Base-by-base conservation (phyloP, 2,113 vertebrate species). In the Formicarius rufipectus region DNA sequence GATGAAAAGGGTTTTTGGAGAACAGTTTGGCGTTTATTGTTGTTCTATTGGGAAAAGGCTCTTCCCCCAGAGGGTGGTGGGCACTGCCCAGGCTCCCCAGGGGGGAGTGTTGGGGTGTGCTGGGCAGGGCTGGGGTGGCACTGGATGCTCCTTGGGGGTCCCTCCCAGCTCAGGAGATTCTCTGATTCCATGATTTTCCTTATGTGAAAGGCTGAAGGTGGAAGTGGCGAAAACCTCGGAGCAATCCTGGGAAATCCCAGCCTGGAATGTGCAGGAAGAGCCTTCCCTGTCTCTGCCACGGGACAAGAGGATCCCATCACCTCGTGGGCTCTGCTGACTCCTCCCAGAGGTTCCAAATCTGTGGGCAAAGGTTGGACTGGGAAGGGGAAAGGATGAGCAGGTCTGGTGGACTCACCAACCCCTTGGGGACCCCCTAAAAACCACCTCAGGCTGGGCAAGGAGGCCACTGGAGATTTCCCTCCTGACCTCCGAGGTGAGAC, bases 291-390 rank as follows among this genome's bases (percentile, higher is more conserved):
- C 55, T 58, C 64, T 83, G n/a, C 31, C 20, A 53, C 0, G 1
- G 49, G 18, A 73, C 0, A 0, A 14, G n/a, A 42, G 4, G 3
- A 56, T 31, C 44, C 23, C 1, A 3, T 14, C 33, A 19, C 30
- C 7, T 49, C 5, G 0, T 0, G 0, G 10, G n/a, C 44, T 75
- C n/a, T 75, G 39, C 27, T 1, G 0, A 17, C 22, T 62, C 47
- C 64, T 73, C 28, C 49, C 44, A 58, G n/a, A 73, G 56, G 30
- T 30, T n/a, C n/a, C 6, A n/a, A 49, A 27, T 68, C 27, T 73
- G 42, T 23, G 31, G 17, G 42, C 23, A 50, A 79, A 71, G 27
- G 37, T 1, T 67, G 47, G 24, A 71, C 0, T 4, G 25, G 24
- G 35, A 24, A 76, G 28, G 40, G 13, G 56, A 44, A 79, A 49